Evolutionary conservation across 2,797 vertebrate species (phyloP), one percentile per base, ranked within the genome.

Genomic region (Spinus olivaceus): DNA sequence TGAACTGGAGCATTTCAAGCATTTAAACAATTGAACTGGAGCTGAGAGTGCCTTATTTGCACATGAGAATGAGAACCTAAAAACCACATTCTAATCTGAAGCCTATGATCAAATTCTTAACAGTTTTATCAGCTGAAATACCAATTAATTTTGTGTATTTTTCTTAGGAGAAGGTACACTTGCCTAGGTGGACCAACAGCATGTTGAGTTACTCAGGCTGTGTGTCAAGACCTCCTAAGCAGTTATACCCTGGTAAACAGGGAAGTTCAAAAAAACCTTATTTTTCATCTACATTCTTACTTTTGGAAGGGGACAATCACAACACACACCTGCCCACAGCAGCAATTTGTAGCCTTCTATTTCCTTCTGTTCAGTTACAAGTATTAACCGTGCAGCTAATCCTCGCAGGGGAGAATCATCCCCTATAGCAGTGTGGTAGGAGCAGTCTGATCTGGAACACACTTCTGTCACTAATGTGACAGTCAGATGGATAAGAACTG

Each of bases 381-480:
- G 59, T 39, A 35, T 32, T n/a, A 71, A 61, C 17, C 12, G 27
- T 50, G 44, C 17, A 82, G 74, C 76, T 95, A 85, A 91, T 83
- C 46, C 57, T 87, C 85, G 54, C 46, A 35, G 28, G 61, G 44
- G 76, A 88, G 63, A 81, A 61, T 50, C 30, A 83, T 7, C 64
- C 39, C 57, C 72, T 37, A 23, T 0, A 39, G 69, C 74, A 92
- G 56, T 28, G 50, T 44, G 71, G 74, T 21, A 85, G 78, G 51
- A 94, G 91, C 87, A 88, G 91, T 70, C 57, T 78, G 81, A 92
- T 81, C 85, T 88, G 91, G 84, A 91, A 91, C 69, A 83, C 28
- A 6, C 76, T 91, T 47, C 82, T 88, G 79, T 67, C 91, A 71
- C 91, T 90, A 86, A 92, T 81, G 94, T 83, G 89, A 92, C 95